Base-by-base conservation (phyloP, 92 coral and sea anemone genomes). In the Heteractis magnifica region DNA sequence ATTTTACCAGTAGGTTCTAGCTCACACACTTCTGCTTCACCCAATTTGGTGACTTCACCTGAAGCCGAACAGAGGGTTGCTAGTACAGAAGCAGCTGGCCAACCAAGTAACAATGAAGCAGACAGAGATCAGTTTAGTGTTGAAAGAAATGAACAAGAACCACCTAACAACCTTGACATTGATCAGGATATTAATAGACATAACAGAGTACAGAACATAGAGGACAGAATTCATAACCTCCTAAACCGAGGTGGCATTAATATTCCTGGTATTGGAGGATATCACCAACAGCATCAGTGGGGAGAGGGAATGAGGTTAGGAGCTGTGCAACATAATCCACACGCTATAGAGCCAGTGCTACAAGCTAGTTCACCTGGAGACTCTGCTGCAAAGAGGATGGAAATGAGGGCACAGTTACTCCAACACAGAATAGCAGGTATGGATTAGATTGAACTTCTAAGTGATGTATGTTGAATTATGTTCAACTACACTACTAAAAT, bases 251-350 rank as follows among this genome's bases (percentile, higher is more conserved):
- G 20, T 13, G 49, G 55, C 8, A 9, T 52, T 7, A 55, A 48
- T 70, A 71, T 49, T 13, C 55, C 56, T 56, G 52, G 70, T 85
- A 14, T 12, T 72, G 86, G 79, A 13, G 41, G 79, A 44, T 55
- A 56, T 48, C 79, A 18, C 0, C 71, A 44, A 6, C 82, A 68
- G 49, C 97, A 89, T 51, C 59, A 72, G 65, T 90, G 95, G 95
- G 98, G 98, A 4, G 92, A 84, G 80, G 98, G 98, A 10, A 86
- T 94, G 55, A 81, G 89, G 65, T 88, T 95, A 12, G 98, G 98
- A 52, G 89, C 80, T 10, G 93, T 88, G 16, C 77, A 84, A 26
- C 87, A 89, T 60, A 95, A 95, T 77, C 98, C 98, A 6, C 98
- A 93, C 82, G 93, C 86, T 7, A 80, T 82, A 62, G 88, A 88